Conservation (phyloP, 2,888 invertebrate genomes). For the Chrysotoxum bicinctum region DNA sequence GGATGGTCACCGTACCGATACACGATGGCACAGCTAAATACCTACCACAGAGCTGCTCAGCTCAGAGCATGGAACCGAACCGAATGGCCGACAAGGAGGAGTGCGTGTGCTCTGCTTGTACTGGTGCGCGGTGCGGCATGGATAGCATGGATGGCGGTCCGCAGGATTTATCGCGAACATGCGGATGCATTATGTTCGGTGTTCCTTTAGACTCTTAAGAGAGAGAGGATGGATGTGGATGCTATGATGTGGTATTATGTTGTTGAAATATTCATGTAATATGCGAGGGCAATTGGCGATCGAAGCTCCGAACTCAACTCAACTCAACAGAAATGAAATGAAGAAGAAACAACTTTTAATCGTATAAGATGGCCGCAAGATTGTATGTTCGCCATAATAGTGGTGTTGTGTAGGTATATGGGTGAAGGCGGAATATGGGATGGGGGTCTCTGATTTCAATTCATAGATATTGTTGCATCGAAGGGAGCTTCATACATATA, state of each 20-base stretch:
- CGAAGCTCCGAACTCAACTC: constrained; percentile 23
- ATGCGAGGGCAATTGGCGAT: constrained; percentile 68
- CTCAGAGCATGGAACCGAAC: neutral
- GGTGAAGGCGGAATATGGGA: constrained; percentile 13
- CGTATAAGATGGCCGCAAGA: constrained; percentile 28
- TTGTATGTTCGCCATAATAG: neutral
- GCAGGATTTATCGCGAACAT: constrained; percentile 72
- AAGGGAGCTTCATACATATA: neutral
- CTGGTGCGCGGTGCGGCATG: constrained; percentile 29
- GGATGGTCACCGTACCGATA: too few relatives aligned
- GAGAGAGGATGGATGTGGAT: neutral
- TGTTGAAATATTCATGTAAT: constrained; percentile 62
- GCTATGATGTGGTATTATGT: constrained; percentile 54
- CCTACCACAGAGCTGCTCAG: constrained; percentile 55
- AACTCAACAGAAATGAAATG: neutral
- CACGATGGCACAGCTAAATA: constrained; percentile 53
- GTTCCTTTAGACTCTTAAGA: constrained; percentile 54
- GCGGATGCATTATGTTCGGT: constrained; percentile 69
- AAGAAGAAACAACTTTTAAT: constrained; percentile 8
- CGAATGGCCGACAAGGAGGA: neutral
- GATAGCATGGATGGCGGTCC: neutral
- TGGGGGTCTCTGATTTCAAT: constrained; percentile 35
- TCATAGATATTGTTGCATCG: neutral
- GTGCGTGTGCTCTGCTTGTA: constrained; percentile 40
- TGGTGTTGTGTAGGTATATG: neutral